A percentile compares a stretch with the other conserved stretches of the same genome.
These are phyloP conservation scores for Sinocyclocheilus rhinocerous DNA, from an alignment of 2,113 vertebrate genomes.

Conservation along the genomic window DNA sequence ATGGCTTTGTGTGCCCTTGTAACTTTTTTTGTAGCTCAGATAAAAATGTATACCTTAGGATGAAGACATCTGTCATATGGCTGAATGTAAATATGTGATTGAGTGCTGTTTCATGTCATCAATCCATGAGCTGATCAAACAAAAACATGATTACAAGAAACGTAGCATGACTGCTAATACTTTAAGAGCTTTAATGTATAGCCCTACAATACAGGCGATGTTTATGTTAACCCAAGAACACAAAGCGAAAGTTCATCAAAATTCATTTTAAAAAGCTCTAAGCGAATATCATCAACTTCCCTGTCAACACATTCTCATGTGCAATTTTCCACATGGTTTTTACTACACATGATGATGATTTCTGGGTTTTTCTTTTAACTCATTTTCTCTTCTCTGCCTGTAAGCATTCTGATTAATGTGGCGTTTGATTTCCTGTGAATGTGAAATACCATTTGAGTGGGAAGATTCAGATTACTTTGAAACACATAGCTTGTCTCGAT, in stretches of 20 bases:
- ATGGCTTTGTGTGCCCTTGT: no score
- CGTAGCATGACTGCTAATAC: neutral
- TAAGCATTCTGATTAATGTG: neutral
- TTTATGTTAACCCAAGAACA: neutral
- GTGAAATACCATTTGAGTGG: neutral
- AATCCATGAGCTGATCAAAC: neutral
- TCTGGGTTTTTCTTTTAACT: neutral
- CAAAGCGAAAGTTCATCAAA: neutral
- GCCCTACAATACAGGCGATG: neutral
- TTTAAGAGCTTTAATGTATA: neutral
- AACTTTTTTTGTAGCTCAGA: no score
- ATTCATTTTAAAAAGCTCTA: neutral
- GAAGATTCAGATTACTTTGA: constrained; percentile 2
- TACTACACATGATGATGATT: neutral
- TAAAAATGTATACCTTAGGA: no score
- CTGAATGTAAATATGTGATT: no score
- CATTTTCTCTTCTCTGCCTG: neutral
- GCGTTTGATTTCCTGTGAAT: neutral
- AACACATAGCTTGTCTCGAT: neutral
- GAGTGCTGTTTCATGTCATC: neutral
- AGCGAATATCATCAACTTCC: neutral
- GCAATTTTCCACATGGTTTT: neutral
- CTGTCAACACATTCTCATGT: neutral
- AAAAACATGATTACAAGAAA: neutral
- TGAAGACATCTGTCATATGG: no score